A percentile compares a stretch with the other conserved stretches of the same genome.
Conservation (phyloP, 2,888 invertebrate genomes). For the Apodemia duryi region DNA sequence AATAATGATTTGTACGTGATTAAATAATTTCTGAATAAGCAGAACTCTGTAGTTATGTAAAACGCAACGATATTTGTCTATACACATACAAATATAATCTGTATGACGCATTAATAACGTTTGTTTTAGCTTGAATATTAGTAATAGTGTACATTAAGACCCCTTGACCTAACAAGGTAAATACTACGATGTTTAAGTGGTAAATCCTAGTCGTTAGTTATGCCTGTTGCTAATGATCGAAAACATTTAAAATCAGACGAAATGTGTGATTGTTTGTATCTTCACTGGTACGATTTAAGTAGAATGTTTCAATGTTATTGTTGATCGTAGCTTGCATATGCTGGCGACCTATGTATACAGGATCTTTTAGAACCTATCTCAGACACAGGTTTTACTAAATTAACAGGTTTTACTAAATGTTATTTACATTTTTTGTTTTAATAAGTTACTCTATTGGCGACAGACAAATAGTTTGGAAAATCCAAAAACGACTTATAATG, state of each 20-base stretch:
- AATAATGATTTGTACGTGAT: not conserved
- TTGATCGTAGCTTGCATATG: too few relatives aligned
- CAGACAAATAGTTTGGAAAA: too few relatives aligned
- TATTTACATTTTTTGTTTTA: too few relatives aligned
- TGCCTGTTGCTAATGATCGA: constrained; percentile 3
- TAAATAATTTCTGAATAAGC: constrained; percentile 17
- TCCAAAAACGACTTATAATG: too few relatives aligned
- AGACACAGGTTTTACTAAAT: too few relatives aligned
- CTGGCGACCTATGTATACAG: too few relatives aligned
- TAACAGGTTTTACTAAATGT: too few relatives aligned
- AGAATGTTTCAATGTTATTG: too few relatives aligned
- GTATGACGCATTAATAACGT: constrained; percentile 21
- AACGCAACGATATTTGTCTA: constrained; percentile 20
- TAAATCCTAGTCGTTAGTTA: constrained; percentile 8
- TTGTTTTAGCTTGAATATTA: constrained; percentile 20
- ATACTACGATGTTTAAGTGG: constrained; percentile 20
- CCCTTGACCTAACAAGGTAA: constrained; percentile 34
- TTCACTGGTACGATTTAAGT: too few relatives aligned
- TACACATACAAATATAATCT: constrained; percentile 22
- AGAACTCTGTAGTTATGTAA: constrained; percentile 25
- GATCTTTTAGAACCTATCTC: too few relatives aligned
- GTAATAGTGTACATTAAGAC: constrained; percentile 24
- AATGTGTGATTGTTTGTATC: not conserved
- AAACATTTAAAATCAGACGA: not conserved
- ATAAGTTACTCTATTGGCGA: too few relatives aligned